phyloP scores from a whole-genome alignment of 2,888 invertebrate species.

The Cistogaster globosa region DNA sequence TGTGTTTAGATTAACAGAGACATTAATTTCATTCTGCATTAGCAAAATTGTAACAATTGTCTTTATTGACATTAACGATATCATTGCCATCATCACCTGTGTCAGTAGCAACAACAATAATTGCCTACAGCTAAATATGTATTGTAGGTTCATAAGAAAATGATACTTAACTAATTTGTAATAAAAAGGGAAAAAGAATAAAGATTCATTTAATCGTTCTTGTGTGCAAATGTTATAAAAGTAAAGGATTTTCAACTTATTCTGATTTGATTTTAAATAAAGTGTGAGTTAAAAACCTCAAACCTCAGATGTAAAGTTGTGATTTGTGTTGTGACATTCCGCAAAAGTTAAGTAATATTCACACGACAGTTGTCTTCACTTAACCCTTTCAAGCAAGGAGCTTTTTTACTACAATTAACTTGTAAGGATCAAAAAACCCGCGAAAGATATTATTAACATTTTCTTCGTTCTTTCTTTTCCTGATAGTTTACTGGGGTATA shows the following conservation, averaged over 20 bases:
- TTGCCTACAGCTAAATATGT: not conserved
- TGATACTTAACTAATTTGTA: conserved; percentile 55
- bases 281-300: conserved; percentile 4
- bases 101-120: conserved; percentile 2
- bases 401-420: too few relatives aligned
- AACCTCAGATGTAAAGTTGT: not conserved
- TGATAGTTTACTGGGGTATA: too few relatives aligned
- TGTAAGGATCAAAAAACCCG: too few relatives aligned
- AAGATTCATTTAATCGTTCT: not conserved
- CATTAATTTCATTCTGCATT: conserved; percentile 33
- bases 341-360: too few relatives aligned
- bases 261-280: conserved; percentile 9
- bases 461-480: too few relatives aligned
- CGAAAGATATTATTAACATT: too few relatives aligned
- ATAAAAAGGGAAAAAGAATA: conserved; percentile 37
- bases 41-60: conserved; percentile 47
- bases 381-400: not conserved
- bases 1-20: conserved; percentile 22
- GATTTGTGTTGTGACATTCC: conserved; percentile 14
- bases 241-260: not conserved
- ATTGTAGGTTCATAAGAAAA: not conserved
- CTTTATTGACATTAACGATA: conserved; percentile 6
- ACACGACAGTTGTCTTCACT: not conserved
- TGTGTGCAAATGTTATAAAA: conserved; percentile 3
- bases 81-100: conserved; percentile 18